These are phyloP conservation scores for Tragelaphus strepsiceros DNA, from an alignment of 2,113 vertebrate genomes.

Conservation along the genomic window DNA sequence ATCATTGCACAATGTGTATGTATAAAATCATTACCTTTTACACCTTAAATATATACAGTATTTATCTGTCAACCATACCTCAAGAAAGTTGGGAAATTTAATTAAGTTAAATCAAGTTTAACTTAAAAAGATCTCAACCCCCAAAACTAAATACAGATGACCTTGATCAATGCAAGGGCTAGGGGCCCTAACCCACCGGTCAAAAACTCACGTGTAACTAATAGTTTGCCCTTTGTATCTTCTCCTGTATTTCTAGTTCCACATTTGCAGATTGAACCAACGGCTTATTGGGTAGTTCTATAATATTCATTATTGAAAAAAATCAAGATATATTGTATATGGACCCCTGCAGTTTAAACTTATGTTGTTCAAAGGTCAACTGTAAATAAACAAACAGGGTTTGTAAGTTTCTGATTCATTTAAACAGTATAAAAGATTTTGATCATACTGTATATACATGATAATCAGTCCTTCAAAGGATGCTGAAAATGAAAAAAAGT, in stretches of 20 bases:
- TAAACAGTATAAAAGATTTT: not conserved
- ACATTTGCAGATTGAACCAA: not conserved
- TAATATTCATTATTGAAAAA: not conserved
- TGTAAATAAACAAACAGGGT: not conserved
- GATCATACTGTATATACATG: not conserved
- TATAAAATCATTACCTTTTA: not conserved
- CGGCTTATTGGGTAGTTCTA: not conserved
- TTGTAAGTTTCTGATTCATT: not conserved
- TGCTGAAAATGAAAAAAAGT: not conserved
- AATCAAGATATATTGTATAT: not conserved
- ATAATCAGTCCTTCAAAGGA: not conserved
- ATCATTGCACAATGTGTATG: not conserved
- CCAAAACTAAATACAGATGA: not conserved
- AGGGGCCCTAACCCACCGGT: not conserved
- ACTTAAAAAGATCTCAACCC: not conserved
- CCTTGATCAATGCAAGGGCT: not conserved
- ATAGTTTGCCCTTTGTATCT: not conserved
- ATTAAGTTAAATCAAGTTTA: not conserved
- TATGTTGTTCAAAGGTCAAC: not conserved
- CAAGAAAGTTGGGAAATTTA: not conserved
- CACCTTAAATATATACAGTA: not conserved
- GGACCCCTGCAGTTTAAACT: not conserved
- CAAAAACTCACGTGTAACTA: not conserved
- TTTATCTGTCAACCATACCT: not conserved
- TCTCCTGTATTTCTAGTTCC: not conserved